Evolutionary conservation across 2,113 vertebrate species (phyloP).

Genomic region (Semicossyphus pulcher): DNA sequence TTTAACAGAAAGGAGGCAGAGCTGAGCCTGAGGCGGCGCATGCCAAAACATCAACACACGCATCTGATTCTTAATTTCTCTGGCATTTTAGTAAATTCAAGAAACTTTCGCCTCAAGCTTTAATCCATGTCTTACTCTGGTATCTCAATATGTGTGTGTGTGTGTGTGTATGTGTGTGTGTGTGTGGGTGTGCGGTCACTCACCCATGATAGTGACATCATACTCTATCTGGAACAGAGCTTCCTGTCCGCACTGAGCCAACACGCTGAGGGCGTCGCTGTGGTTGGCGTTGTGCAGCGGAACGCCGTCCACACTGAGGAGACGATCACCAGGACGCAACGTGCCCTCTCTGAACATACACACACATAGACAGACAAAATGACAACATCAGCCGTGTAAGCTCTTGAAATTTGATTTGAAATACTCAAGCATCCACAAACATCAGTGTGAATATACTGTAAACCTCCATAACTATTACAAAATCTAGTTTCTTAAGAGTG

Average conservation of each 20-base stretch:
- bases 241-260: slow-evolving; percentile 92
- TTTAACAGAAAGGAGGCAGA: neutral
- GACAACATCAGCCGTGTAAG: neutral
- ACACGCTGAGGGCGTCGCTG: slow-evolving; percentile 86
- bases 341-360: slow-evolving; percentile 89
- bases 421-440: no score
- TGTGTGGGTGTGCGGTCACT: slow-evolving; percentile 55
- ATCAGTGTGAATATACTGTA: no score
- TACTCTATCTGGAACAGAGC: slow-evolving; percentile 97
- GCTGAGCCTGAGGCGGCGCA: slow-evolving; percentile 14
- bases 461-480: no score
- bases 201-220: slow-evolving; percentile 94
- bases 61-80: slow-evolving; percentile 2
- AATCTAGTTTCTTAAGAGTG: no score
- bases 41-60: slow-evolving; percentile 21
- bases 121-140: no score
- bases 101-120: no score
- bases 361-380: neutral
- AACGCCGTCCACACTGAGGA: slow-evolving; percentile 93
- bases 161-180: slow-evolving; percentile 5
- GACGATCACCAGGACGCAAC: slow-evolving; percentile 91
- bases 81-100: no score
- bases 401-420: no score
- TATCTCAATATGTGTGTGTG: neutral
- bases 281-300: slow-evolving; percentile 91